Evolutionary conservation across 1,140 invertebrate genomes (phyloP), one percentile per base, ranked within the genome.

Genomic region (Heliconius hewitsoni): DNA sequence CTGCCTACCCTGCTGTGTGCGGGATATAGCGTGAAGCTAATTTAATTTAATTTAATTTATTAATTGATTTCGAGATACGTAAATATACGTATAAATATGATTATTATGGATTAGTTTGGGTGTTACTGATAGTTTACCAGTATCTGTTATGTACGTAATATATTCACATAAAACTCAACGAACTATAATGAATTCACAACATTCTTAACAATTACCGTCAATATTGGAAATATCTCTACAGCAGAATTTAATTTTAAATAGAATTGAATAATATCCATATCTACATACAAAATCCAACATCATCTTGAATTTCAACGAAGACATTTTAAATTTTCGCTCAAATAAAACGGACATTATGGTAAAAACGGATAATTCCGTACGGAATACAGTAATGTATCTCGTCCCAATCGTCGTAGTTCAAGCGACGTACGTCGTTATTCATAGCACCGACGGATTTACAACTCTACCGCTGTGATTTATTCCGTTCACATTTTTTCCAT

Each of bases 391-490:
- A 76, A 78, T 52, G 77, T 73, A 78, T 73, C 73, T 55, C 71
- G 71, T 57, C 73, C 77, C 77, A 46, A 78, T 78, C 73, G 77
- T 55, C 50, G 71, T 78, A 73, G 71, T 78, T 78, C 77, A 78
- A 57, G 52, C 70, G 77, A 78, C 77, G 77, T 78, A 42, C 77
- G 73, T 37, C 77, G 77, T 78, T 73, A 73, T 78, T 78, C 77
- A 78, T 78, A 78, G 77, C 55, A 73, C 37, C 77, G 52, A 73
- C 77, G 77, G 77, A 78, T 78, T 78, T 78, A 78, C 77, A 78
- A 73, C 77, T 71, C 77, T 60, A 60, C 77, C 77, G 30, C 71
- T 27, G 50, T 78, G 77, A 78, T 78, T 78, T 78, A 73, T 78
- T 78, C 77, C 71, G 18, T 73, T 72, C 71, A 73, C 77, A 78